Base-by-base conservation (phyloP, 64 coral and sea anemone genomes). In the Pocillopora verrucosa region DNA sequence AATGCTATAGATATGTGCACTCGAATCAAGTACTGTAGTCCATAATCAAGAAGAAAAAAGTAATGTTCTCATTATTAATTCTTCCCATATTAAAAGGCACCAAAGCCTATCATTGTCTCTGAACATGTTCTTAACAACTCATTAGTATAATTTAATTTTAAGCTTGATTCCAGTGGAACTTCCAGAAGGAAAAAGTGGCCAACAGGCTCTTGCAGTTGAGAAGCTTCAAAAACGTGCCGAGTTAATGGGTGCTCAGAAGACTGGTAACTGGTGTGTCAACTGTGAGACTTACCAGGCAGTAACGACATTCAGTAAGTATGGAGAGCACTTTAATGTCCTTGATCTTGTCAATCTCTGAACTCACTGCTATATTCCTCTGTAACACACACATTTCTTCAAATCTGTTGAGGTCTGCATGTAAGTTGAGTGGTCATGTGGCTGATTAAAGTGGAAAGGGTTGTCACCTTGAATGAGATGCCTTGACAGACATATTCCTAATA, bases 161-260 rank as follows among this genome's bases (percentile, higher is more conserved):
- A 99, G 97, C 83, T 90, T 99, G 61, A 93, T 92, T 72, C 97
- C 97, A 13, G 95, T 91, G 94, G 91, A 95, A n/a, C 59, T 93
- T 1, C 78, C 97, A 4, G 94, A 95, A 38, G 97, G 97, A 2
- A 94, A 98, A 37, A 98, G 93, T 86, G 90, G 90, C 9, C 90
- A 94, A 20, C 93, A 95, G 63, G 86, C 87, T 15, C 41, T 63
- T 57, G 75, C 76, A 36, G 94, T 95, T 13, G 97, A 99, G 68
- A 88, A 88, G 58, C 82, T 99, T 26, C 93, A 95, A 26, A 94
- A 95, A 60, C 84, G 91, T 64, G 91, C 88, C 16, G 97, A 99
- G 59, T 79, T 95, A 17, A 73, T 95, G 79, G 97, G 97, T 86
- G 97, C 97, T 11, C 73, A 76, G 14, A 95, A 88, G 59, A 93